phyloP scores from a whole-genome alignment of 2,797 vertebrate genomes.

The Muscicapa striata region DNA sequence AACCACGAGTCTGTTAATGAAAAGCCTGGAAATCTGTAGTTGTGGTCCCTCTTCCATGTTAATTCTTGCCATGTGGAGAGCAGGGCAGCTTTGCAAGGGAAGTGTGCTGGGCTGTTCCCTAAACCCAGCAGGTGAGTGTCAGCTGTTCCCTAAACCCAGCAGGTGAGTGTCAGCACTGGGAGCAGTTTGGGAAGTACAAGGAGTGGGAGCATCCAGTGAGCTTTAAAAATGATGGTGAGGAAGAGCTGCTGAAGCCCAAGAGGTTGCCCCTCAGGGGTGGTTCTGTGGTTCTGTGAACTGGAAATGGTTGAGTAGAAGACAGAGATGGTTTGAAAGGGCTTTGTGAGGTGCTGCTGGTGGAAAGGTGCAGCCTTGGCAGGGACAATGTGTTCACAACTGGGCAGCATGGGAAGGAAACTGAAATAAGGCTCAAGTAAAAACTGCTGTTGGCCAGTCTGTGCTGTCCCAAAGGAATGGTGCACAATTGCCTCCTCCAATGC shows the following conservation, averaged over 20 bases:
- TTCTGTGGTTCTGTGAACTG: not conserved
- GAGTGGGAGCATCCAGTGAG: not conserved
- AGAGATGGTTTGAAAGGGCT: not conserved
- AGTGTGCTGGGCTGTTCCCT: not conserved
- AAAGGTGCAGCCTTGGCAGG: not conserved
- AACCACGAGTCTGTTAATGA: not conserved
- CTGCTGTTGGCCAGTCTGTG: not conserved
- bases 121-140: not conserved
- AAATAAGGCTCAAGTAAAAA: not conserved
- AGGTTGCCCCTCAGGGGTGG: not conserved
- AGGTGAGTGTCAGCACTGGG: not conserved
- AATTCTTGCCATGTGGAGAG: not conserved
- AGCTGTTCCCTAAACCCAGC: not conserved
- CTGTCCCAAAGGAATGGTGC: not conserved
- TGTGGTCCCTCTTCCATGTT: not conserved
- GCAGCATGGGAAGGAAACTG: accelerated
- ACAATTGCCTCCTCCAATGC: not conserved
- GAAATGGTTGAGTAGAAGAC: not conserved
- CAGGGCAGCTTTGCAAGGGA: not conserved
- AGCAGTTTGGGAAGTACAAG: accelerated
- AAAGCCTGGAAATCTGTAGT: not conserved
- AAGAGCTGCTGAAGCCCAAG: not conserved
- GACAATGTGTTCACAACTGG: accelerated
- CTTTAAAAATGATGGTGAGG: not conserved
- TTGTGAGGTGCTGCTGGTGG: not conserved